Evolutionary conservation across 2,888 invertebrate genomes (phyloP).

Genomic region (Liopterus haemorrhoidalis): DNA sequence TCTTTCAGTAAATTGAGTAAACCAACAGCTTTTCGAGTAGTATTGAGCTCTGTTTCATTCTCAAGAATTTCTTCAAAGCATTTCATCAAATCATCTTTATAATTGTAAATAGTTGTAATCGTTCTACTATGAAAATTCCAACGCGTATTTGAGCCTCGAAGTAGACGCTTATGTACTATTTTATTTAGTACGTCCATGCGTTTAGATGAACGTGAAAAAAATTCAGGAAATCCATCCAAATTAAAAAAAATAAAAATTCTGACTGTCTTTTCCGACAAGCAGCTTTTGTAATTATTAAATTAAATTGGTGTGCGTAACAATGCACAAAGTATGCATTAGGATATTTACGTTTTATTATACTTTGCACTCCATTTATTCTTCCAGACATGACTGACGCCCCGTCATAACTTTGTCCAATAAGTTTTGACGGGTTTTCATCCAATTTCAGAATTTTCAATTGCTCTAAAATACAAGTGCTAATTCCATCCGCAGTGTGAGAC

Average conservation of each 20-base stretch:
- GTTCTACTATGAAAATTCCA: slow-evolving; percentile 28
- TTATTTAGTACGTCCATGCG: slow-evolving; percentile 28
- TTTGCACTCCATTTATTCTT: slow-evolving; percentile 29
- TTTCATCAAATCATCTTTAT: slow-evolving; percentile 30
- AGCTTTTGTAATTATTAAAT: slow-evolving; percentile 25
- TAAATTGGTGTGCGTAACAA: slow-evolving; percentile 31
- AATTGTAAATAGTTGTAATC: slow-evolving; percentile 27
- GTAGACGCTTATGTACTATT: slow-evolving; percentile 23
- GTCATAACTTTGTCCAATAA: slow-evolving; percentile 35
- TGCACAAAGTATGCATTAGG: slow-evolving; percentile 23
- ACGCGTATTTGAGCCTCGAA: slow-evolving; percentile 19
- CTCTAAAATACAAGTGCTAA: slow-evolving; percentile 25
- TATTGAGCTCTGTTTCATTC: slow-evolving; percentile 19
- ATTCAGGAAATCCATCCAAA: slow-evolving; percentile 23
- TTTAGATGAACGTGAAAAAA: slow-evolving; percentile 32
- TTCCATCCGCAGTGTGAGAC: slow-evolving; percentile 25
- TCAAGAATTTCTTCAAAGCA: slow-evolving; percentile 33
- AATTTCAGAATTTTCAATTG: slow-evolving; percentile 22
- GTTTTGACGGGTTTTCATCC: slow-evolving; percentile 27
- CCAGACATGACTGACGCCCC: slow-evolving; percentile 33
- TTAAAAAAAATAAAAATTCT: slow-evolving; percentile 30
- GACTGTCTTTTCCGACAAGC: slow-evolving; percentile 19
- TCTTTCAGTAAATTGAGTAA: too few species aligned
- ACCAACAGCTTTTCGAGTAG: slow-evolving; percentile 10
- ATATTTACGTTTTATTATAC: slow-evolving; percentile 22